These are phyloP conservation scores for Oreochromis grahami DNA, from an alignment of 2,797 vertebrate species.

Conservation along the genomic window DNA sequence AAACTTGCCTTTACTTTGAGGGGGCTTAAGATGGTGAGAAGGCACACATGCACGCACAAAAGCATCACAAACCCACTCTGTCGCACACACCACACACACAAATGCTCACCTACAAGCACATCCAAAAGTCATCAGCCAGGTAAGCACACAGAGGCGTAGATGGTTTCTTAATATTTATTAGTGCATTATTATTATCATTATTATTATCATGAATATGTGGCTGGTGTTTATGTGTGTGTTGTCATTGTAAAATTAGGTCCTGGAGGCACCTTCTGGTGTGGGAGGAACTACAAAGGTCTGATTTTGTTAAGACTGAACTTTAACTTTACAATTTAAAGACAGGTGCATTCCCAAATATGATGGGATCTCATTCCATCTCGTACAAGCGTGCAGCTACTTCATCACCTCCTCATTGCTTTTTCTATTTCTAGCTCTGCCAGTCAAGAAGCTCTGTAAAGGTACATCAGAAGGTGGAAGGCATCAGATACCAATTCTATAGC, in stretches of 20 bases:
- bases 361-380: neutral
- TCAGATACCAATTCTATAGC: neutral
- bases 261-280: neutral
- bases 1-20: constrained; percentile 9
- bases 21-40: constrained; percentile 14
- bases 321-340: neutral
- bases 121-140: neutral
- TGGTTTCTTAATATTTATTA: neutral
- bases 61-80: neutral
- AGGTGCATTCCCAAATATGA: neutral
- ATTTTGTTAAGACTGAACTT: neutral
- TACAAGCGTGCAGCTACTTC: neutral
- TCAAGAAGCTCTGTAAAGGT: neutral
- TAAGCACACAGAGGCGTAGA: neutral
- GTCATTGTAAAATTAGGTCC: neutral
- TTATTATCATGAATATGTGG: neutral
- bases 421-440: neutral
- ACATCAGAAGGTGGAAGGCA: neutral
- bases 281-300: neutral
- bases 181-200: neutral
- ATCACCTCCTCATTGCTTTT: neutral
- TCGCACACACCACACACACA: neutral
- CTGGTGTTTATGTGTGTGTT: neutral
- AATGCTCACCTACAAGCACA: neutral
- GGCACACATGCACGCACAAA: neutral